Base-by-base conservation (phyloP, 2,113 vertebrate genomes). In the Percopsis transmontana region DNA sequence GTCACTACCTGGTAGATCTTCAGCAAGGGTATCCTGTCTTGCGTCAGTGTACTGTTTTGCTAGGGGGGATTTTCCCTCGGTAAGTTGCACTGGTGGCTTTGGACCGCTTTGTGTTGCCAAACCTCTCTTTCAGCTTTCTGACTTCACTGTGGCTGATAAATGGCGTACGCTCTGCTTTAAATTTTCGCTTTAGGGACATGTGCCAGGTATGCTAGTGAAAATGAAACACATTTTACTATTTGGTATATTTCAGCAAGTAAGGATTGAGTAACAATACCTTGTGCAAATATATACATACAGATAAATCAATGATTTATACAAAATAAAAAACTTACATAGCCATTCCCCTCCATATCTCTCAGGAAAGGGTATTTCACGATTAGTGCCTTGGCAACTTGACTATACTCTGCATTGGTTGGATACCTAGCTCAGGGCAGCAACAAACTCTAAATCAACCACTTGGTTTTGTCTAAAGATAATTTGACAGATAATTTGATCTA, bases 281-380 rank as follows among this genome's bases (percentile, higher is more conserved):
- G 2, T 54, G 23, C 52, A 54, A 54, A 54, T 24, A 54, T 23
- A 24, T 21, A 54, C 19, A n/a, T 48, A 51, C 20, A 54, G 9
- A 23, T 54, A 23, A 23, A 54, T 21, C 23, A 54, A 23, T 23
- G 23, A 54, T 18, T 18, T 21, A 40, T 21, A 33, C 33, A 50
- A 38, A 45, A 59, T 14, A 38, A 39, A 38, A 9, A 50, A 70
- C 59, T 70, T 63, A 70, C 48, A 56, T 63, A 63, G 41, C 68
- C 68, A 56, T 71, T 63, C n/a, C 59, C 41, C 21, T 70, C 59
- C 18, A 41, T 19, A 57, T 71, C 68, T 50, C 44, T 71, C 15
- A 71, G 52, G 53, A 71, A 71, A 47, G 68, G 68, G 21, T 63
- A 71, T 47, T 57, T 71, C n/a, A 64, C 12, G 15, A 63, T 57